phyloP scores from a whole-genome alignment of 2,797 vertebrate genomes.

The Pipistrellus nathusii region DNA sequence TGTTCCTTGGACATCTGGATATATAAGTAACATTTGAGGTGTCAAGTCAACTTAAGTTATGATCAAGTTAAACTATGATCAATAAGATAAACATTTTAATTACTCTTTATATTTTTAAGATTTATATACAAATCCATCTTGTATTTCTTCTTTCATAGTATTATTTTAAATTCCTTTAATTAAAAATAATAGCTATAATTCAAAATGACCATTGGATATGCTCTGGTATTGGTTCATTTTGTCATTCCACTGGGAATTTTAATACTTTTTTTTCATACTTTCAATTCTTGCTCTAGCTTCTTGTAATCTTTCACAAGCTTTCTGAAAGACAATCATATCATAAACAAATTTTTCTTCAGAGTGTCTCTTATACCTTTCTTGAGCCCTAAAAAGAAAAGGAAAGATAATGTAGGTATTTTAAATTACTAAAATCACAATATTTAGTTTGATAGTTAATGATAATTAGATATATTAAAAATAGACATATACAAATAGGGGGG shows the following conservation, averaged over 20 bases:
- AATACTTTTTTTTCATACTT: slow-evolving; percentile 55
- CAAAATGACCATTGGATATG: background rate
- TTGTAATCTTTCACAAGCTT: slow-evolving; percentile 74
- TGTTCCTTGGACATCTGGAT: background rate
- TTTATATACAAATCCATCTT: background rate
- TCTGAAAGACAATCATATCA: slow-evolving; percentile 72
- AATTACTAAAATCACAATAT: background rate
- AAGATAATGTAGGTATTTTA: slow-evolving; percentile 32
- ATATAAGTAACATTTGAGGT: background rate
- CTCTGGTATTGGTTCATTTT: background rate
- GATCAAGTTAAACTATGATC: slow-evolving; percentile 33
- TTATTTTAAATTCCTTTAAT: slow-evolving; percentile 8
- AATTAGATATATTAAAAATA: background rate
- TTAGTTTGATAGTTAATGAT: background rate
- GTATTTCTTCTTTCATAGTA: background rate
- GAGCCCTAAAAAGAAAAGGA: slow-evolving; percentile 69
- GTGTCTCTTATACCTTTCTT: slow-evolving; percentile 73
- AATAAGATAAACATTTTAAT: background rate
- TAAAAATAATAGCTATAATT: slow-evolving; percentile 21
- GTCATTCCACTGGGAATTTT: background rate
- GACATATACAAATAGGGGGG: background rate
- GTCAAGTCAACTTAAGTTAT: background rate
- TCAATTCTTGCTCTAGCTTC: slow-evolving; percentile 75
- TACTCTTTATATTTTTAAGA: slow-evolving; percentile 20
- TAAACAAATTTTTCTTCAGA: slow-evolving; percentile 76